phyloP scores from a whole-genome alignment of 2,797 vertebrate species.

The Sebastes melanostomus region DNA sequence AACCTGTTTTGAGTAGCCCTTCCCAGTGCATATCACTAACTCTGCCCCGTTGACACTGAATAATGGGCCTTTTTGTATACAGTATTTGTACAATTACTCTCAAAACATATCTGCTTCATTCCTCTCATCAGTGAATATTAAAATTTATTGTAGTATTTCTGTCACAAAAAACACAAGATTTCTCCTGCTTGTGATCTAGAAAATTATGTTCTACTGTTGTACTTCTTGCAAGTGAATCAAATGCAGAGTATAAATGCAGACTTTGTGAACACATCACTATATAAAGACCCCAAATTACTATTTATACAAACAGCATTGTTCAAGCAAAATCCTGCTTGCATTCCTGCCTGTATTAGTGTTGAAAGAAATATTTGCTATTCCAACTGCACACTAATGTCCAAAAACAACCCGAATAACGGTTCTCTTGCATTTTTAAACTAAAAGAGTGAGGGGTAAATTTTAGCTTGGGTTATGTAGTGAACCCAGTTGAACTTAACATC shows the following conservation, averaged over 20 bases:
- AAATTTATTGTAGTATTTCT: background rate
- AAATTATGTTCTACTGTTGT: background rate
- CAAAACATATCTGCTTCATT: background rate
- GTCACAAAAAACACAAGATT: background rate
- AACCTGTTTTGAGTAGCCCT: slow-evolving; percentile 15
- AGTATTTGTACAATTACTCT: background rate
- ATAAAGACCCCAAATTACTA: background rate
- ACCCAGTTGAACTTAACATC: background rate
- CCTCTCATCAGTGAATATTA: background rate
- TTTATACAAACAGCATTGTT: background rate
- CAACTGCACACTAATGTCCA: background rate
- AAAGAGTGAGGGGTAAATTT: background rate
- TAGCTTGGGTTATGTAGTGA: background rate
- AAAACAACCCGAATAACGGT: background rate
- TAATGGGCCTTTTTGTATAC: background rate
- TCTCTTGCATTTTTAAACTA: slow-evolving; percentile 1
- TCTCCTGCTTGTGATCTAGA: background rate
- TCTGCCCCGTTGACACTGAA: background rate
- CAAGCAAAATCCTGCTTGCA: too few relatives aligned
- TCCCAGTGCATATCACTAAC: background rate
- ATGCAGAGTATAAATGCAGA: background rate
- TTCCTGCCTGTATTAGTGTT: background rate
- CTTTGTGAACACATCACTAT: background rate
- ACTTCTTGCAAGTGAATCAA: background rate
- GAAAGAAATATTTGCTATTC: background rate